These are phyloP conservation scores for Hofmannophila pseudospretella DNA, from an alignment of 2,888 invertebrate species.

Conservation along the genomic window DNA sequence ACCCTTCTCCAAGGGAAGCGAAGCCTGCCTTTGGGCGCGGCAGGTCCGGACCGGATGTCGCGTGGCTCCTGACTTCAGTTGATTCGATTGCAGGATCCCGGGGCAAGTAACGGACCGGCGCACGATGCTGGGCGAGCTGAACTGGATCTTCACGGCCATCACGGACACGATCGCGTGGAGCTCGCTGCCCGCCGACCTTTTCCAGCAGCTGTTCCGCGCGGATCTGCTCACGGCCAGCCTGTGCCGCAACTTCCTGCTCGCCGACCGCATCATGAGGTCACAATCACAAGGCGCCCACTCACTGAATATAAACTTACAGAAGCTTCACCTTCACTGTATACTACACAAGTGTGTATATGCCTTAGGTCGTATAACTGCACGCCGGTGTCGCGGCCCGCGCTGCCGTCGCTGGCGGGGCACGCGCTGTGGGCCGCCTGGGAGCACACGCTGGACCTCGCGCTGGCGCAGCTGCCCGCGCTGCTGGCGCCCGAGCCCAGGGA, in stretches of 20 bases:
- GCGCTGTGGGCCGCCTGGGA: conserved; percentile 99
- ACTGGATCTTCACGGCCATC: conserved; percentile 99
- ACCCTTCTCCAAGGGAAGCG: no score
- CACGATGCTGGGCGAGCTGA: conserved; percentile 98
- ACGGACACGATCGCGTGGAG: conserved; percentile 99
- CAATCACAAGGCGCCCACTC: background rate
- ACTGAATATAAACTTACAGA: background rate
- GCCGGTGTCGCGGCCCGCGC: conserved; percentile 93
- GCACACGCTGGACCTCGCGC: conserved; percentile 94
- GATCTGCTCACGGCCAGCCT: conserved; percentile 98
- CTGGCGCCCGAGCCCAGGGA: conserved; percentile 93
- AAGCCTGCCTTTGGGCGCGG: no score
- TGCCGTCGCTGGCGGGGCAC: conserved; percentile 94
- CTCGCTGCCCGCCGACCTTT: conserved; percentile 93
- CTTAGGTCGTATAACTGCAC: conserved; percentile 93
- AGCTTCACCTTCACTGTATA: no score
- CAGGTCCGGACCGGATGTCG: no score
- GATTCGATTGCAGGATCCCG: no score
- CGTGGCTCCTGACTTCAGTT: no score
- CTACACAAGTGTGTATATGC: background rate
- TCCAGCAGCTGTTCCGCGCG: conserved; percentile 97
- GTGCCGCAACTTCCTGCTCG: conserved; percentile 97
- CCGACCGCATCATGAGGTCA: conserved; percentile 93
- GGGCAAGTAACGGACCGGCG: conserved; percentile 95
- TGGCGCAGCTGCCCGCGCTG: conserved; percentile 92